phyloP scores from a whole-genome alignment of 2,797 vertebrate species.

The Botia almorhae region DNA sequence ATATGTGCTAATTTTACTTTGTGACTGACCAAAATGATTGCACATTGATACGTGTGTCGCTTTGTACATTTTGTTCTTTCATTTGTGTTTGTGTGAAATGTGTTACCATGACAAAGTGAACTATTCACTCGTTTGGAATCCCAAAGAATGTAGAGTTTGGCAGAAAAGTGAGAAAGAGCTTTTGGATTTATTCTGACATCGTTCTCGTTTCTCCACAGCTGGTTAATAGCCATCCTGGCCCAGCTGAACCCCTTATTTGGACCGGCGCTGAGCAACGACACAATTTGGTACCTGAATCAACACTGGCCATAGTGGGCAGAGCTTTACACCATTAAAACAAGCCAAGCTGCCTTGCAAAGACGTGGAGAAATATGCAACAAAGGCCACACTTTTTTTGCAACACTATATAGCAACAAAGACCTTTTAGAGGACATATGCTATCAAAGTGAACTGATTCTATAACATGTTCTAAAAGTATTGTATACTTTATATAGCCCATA shows the following conservation, averaged over 20 bases:
- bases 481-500: neutral
- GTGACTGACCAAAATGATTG: conserved; percentile 14
- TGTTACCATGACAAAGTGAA: conserved; percentile 46
- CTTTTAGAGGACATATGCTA: neutral
- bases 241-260: conserved; percentile 85
- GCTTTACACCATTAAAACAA: conserved; percentile 6
- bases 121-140: conserved; percentile 44
- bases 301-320: conserved; percentile 76
- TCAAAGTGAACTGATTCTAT: neutral
- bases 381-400: neutral
- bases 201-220: conserved; percentile 72
- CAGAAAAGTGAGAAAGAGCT: conserved; percentile 32
- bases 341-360: neutral
- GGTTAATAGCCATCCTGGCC: conserved; percentile 84
- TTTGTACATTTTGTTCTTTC: conserved; percentile 39
- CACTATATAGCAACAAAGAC: neutral
- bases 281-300: conserved; percentile 78
- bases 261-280: conserved; percentile 79
- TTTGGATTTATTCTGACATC: conserved; percentile 46
- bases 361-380: neutral
- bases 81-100: conserved; percentile 43
- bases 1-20: conserved; percentile 2
- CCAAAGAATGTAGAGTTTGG: conserved; percentile 49
- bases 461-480: neutral
- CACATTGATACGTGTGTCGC: conserved; percentile 15